Base-by-base conservation (phyloP, 2,888 invertebrate species). In the Noctua fimbriata region DNA sequence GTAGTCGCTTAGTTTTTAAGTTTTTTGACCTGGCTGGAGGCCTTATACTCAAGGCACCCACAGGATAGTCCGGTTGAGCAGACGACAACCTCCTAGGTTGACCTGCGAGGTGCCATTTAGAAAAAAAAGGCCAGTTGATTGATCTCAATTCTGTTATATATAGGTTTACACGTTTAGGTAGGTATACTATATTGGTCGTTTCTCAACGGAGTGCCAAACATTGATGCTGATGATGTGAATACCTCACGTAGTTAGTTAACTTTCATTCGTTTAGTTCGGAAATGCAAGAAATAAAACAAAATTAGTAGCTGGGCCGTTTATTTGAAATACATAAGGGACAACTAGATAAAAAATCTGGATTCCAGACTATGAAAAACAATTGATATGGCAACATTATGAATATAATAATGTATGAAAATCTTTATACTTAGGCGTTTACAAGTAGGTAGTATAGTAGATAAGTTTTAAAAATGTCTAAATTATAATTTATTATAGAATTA, bases 301-400 rank as follows among this genome's bases (percentile, higher is more conserved):
- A 69, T 79, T 73, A 89, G 87, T 95, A 95, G 95, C 94, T 94
- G 95, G 95, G 94, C 93, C 92, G 92, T 96, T 95, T 96, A 96
- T 95, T 96, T 94, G 87, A 94, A 96, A 94, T 90, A 95, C 93
- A 93, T 93, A 94, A 93, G 92, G 95, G 94, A 95, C 94, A 96
- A 95, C 95, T 95, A 95, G 94, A 95, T 95, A 95, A 96, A 95
- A 95, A 94, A 94, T 94, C 93, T 94, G 93, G 93, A 93, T 92
- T 94, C 93, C 95, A 94, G 94, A 95, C 93, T 94, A 95, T 93
- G 94, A 95, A 95, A 95, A 96, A 95, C 94, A 95, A 94, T 94
- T 95, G 95, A 96, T 96, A 96, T 96, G 95, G 93, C 94, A 96
- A 95, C 94, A 95, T 93, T 93, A 93, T 92, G 91, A 93, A 94